Evolutionary conservation across 1,140 invertebrate genomes (phyloP), one percentile per base, ranked within the genome.

Genomic region (Bradynema listronoti): DNA sequence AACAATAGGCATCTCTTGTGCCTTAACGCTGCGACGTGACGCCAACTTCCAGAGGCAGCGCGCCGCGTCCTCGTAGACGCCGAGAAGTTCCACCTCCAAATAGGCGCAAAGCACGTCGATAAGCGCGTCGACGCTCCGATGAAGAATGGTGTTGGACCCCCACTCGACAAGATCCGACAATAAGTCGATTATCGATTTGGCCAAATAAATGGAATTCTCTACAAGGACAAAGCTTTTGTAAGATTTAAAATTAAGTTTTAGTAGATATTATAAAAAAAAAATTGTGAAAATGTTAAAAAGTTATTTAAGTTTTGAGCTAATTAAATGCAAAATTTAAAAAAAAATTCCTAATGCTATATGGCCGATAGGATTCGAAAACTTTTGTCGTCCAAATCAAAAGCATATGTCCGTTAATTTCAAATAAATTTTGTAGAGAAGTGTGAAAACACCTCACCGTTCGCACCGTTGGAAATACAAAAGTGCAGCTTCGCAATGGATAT

Each of bases 1-100:
- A 36, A 75, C 69, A 42, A 75, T 65, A 14, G 67, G 54, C 2
- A 59, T 55, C 45, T 75, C 71, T 39, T 63, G 53, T 11, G 45
- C 62, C 52, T 71, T 75, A 16, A 36, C 64, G 30, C 68, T 51
- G 30, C 69, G 72, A 33, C 68, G 16, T 5, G 66, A 63, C 1
- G 68, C 66, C 11, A 70, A 43, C 42, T 72, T 72, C 24, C 49
- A 72, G 14, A 70, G 41, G 27, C 66, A 72, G n/a, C 52, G 58
- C 4, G 68, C 68, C 11, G 68, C 61, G 14, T 34, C 45, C 56
- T 72, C 69, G 61, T 70, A 70, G 32, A 70, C 61, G 32, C 45
- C 56, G 42, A 43, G 65, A 53, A 34, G 41, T 24, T 59, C 46
- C 7, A 52, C 39, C 33, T 63, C 63, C 30, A 70, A 46, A 56